These are phyloP conservation scores for Etheostoma cragini DNA, from an alignment of 2,113 vertebrate species.

Conservation along the genomic window DNA sequence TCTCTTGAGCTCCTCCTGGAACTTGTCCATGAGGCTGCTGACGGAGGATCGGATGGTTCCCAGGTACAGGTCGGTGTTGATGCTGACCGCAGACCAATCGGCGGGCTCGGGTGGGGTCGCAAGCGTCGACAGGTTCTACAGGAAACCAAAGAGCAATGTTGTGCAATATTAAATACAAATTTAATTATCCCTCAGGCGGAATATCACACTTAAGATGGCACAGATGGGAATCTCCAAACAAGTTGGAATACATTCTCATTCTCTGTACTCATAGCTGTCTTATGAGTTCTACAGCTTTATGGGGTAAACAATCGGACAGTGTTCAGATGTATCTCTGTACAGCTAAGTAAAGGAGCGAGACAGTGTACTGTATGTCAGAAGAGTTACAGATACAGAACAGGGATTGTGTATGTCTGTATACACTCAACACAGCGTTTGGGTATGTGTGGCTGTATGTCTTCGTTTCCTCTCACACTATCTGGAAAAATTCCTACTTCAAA, in stretches of 20 bases:
- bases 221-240: no score
- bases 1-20: constrained; percentile 81
- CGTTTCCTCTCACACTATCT: neutral
- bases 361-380: neutral
- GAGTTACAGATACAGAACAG: neutral
- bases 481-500: constrained; percentile 54
- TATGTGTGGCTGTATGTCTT: neutral
- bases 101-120: constrained; percentile 65
- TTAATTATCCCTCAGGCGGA: neutral
- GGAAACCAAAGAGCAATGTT: neutral
- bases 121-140: constrained; percentile 68
- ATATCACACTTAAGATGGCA: neutral
- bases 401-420: neutral
- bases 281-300: neutral
- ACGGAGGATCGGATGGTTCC: constrained; percentile 81
- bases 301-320: neutral
- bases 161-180: neutral
- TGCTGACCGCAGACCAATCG: constrained; percentile 81
- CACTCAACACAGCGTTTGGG: neutral
- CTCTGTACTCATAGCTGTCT: no score
- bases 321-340: neutral
- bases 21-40: constrained; percentile 74
- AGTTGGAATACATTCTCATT: no score
- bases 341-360: neutral
- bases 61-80: constrained; percentile 83